Evolutionary conservation across 2,113 vertebrate genomes (phyloP), one percentile per base, ranked within the genome.

Genomic region (Microtus pennsylvanicus): DNA sequence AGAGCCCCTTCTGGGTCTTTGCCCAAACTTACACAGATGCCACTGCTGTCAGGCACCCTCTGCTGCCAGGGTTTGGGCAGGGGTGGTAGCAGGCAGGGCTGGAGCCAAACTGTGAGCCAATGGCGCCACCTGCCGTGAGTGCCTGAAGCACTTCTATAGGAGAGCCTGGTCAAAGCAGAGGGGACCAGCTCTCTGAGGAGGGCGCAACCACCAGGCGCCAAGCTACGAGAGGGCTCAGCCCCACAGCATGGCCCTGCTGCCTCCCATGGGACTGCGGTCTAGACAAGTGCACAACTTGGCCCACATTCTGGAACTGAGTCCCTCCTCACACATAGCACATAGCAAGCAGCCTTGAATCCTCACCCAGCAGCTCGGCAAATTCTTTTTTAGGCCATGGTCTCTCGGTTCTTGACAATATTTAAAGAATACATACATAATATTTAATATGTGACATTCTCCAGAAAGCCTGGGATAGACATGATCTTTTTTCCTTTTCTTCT

Each of bases 41-140:
- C 5, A 3, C 10, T 0, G 28, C 47, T 52, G 30, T 26, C 50
- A 33, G 38, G 33, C 33, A 67, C 17, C 58, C 58, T 52, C 35
- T 61, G 30, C 93, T 52, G 96, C 69, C 89, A 16, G 47, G 58
- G 21, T 10, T 8, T 61, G 70, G 91, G 1, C 1, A 17, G 52
- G 1, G 5, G 26, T 7, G 45, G 76, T 63, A 3, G 61, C 38
- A 1, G 76, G 93, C 33, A 42, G 92, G 12, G 87, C 21, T 11
- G 9, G 78, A 67, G n/a, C 0, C 0, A 5, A 47, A 76, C 33
- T 5, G 0, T 38, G 91, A 95, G 81, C 78, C 77, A 91, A 93
- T 22, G 97, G 98, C 97, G 98, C 98, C 98, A 98, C 96, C 98
- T 98, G 98, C 98, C 98, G 98, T 93, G 97, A 94, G 90, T 28